A percentile compares a stretch with the other conserved stretches of the same genome.
phyloP scores from a whole-genome alignment of 2,888 invertebrate genomes.

The Sarcophaga caerulescens region DNA sequence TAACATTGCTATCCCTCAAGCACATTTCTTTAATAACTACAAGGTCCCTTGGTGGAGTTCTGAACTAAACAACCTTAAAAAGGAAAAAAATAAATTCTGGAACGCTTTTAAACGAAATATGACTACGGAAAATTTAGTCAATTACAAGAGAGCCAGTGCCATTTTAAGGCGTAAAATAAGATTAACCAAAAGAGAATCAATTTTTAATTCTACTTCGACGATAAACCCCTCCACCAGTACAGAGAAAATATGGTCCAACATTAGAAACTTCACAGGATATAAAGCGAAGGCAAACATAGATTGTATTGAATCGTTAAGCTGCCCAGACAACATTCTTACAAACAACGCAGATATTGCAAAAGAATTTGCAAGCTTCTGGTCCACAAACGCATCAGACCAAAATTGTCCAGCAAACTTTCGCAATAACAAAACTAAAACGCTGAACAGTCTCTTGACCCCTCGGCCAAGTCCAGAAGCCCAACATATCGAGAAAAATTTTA shows the following conservation, averaged over 20 bases:
- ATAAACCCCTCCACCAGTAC: constrained; percentile 45
- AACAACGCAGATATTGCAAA: neutral
- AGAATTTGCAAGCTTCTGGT: neutral
- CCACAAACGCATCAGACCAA: neutral
- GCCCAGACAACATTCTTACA: neutral
- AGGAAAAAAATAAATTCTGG: neutral
- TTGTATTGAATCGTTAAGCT: neutral
- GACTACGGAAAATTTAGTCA: constrained; percentile 24
- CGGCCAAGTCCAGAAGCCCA: neutral
- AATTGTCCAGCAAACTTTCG: neutral
- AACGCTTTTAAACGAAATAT: too few relatives aligned
- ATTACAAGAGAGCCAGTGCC: constrained; percentile 42
- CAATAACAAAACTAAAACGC: neutral
- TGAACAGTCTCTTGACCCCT: neutral
- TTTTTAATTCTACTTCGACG: constrained; percentile 23
- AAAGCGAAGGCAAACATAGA: neutral
- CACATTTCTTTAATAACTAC: neutral
- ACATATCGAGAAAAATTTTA: neutral
- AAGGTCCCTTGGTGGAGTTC: constrained; percentile 35
- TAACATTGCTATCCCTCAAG: constrained; percentile 15
- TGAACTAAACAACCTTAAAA: constrained; percentile 25
- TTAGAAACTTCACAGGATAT: neutral
- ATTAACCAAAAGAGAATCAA: constrained; percentile 20
- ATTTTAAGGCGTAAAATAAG: constrained; percentile 37
- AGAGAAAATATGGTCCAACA: neutral